Evolutionary conservation across 1,140 invertebrate genomes (phyloP), one percentile per base, ranked within the genome.

Genomic region (Hyles vespertilio): DNA sequence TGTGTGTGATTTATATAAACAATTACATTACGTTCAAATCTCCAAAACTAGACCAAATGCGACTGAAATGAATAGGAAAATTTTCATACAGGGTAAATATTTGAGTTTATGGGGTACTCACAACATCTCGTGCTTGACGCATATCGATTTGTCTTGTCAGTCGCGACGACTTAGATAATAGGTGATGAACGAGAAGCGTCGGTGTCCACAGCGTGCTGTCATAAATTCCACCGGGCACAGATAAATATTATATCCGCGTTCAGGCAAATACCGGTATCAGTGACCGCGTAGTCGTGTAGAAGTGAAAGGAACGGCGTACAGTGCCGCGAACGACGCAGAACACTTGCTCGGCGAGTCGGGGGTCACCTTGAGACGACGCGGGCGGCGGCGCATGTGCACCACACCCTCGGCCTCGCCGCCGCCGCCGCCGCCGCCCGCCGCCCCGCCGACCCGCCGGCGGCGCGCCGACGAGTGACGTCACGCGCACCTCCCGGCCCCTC

Each of bases 61-160:
- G 34, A 34, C 50, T 33, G 12, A 3, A 34, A 12, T 45, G 33
- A 32, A 51, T 47, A 33, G 73, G 66, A 76, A 72, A 66, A 63
- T 66, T 69, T 63, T 36, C 45, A 67, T 5, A 40, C 4, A 40
- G 36, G 46, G 56, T 64, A 79, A 83, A 81, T 84, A 79, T 87
- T 82, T 79, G 67, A 36, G 54, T 50, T 47, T 22, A 63, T 58
- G 58, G 47, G 52, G 57, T 84, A 89, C 86, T 89, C 61, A 89
- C 86, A 63, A 84, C 73, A 63, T 89, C 84, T 76, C 83, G 65
- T 59, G 84, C 78, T 79, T 86, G 86, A 75, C 86, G 84, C 86
- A 89, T 89, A 87, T 89, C 80, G 86, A 84, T 84, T 84, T 59
- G 77, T 81, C 79, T 81, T 83, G 81, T 86, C 80, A 81, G 83